Base-by-base conservation (phyloP, 2,888 invertebrate genomes). In the Leptinotarsa tumamoca region DNA sequence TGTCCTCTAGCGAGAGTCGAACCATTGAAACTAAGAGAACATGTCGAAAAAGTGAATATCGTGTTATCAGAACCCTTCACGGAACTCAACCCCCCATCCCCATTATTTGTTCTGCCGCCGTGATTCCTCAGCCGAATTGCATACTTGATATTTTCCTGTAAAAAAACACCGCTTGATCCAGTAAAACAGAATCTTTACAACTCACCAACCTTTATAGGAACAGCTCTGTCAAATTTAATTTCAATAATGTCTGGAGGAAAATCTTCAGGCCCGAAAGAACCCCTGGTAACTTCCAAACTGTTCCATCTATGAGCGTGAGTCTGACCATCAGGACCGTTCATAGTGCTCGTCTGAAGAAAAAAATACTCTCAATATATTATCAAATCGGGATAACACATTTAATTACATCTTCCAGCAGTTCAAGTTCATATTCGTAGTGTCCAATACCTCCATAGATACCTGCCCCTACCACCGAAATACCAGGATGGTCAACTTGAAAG, bases 11-110 rank as follows among this genome's bases (percentile, higher is more conserved):
- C 95, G 79, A 97, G 93, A 10, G 97, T 98, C 0, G 98, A 98
- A n/a, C 98, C 98, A 87, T 98, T 98, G 87, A 96, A 96, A 87
- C 98, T 98, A 66, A 98, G 90, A 15, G 97, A 95, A 87, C 97
- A 98, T 1, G 97, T 95, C 49, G 95, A 94, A 87, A 96, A 98
- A 67, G 94, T 93, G 88, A 98, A 98, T 2, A 93, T 94, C 7
- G 96, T 95, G 67, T 97, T 97, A 88, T 98, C 98, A 0, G 96
- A 95, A 10, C 98, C 98, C 84, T 96, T 95, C 14, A 98, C 95
- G 4, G 95, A 93, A 50, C 94, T 93, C 78, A 97, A 88, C 0
- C 98, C 98, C 43, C 96, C 95, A 89, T 99, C 98, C 1, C 99
- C 99, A 85, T 97, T 98, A 79, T 95, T 95, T 1, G 98, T 98